Evolutionary conservation across 1,140 invertebrate genomes (phyloP).

Genomic region (Saccostrea echinata): DNA sequence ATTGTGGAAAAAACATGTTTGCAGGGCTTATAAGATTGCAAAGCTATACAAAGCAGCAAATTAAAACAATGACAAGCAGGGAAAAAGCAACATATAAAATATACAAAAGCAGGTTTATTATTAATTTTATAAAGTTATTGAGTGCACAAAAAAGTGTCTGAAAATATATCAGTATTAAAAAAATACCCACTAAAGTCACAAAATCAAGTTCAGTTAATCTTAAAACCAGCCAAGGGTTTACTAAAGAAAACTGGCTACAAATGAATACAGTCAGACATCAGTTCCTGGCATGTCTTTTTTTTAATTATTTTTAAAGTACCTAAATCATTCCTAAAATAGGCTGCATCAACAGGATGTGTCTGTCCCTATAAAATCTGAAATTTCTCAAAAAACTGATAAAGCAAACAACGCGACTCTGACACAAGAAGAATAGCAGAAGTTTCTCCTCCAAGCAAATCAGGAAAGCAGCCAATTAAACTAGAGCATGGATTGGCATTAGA

Average conservation of each 20-base stretch:
- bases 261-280: background rate
- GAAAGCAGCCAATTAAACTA: constrained; percentile 4
- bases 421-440: background rate
- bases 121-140: background rate
- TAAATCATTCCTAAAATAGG: background rate
- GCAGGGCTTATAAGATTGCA: background rate
- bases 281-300: no score
- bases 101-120: constrained; percentile 7
- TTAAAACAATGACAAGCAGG: background rate
- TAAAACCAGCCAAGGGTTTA: background rate
- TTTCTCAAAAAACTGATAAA: background rate
- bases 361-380: background rate
- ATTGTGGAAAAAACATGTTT: background rate
- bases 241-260: background rate
- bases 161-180: background rate
- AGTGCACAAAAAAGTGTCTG: background rate
- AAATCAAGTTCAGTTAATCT: background rate
- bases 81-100: background rate
- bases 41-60: background rate
- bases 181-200: background rate
- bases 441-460: background rate
- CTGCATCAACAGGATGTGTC: background rate
- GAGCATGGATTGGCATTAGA: background rate
- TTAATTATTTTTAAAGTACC: background rate
- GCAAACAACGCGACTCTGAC: background rate